phyloP scores from a whole-genome alignment of 2,113 vertebrate genomes.

The Pristiophorus japonicus region DNA sequence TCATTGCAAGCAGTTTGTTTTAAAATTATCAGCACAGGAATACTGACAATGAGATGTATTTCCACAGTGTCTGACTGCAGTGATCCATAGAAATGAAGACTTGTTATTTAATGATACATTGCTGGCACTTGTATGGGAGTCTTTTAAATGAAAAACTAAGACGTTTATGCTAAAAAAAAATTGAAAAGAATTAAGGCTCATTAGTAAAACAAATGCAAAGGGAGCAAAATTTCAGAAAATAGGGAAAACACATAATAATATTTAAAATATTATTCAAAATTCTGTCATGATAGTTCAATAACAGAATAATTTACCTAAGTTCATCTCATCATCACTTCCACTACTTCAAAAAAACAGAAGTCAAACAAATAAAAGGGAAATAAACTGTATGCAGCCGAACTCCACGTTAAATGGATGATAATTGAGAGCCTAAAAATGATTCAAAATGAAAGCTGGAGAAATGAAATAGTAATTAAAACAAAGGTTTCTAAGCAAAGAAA shows the following conservation, averaged over 20 bases:
- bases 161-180: neutral
- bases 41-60: neutral
- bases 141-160: neutral
- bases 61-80: neutral
- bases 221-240: neutral
- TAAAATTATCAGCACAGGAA: neutral
- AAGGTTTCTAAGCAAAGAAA: neutral
- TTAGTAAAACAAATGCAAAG: neutral
- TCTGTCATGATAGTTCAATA: neutral
- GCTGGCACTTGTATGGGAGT: neutral
- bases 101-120: neutral
- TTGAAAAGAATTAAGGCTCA: neutral
- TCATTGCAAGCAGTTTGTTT: neutral
- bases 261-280: neutral
- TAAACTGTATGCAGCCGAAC: neutral
- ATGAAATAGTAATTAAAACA: neutral
- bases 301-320: neutral
- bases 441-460: neutral
- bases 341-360: neutral
- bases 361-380: neutral
- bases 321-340: neutral
- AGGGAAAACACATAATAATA: neutral
- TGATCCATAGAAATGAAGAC: neutral
- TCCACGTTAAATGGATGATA: neutral
- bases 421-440: neutral